Percentiles rank a stretch among this genome's conserved stretches.
These are phyloP conservation scores for Desmophyllum pertusum DNA, from an alignment of 92 coral and sea anemone species.

Conservation along the genomic window DNA sequence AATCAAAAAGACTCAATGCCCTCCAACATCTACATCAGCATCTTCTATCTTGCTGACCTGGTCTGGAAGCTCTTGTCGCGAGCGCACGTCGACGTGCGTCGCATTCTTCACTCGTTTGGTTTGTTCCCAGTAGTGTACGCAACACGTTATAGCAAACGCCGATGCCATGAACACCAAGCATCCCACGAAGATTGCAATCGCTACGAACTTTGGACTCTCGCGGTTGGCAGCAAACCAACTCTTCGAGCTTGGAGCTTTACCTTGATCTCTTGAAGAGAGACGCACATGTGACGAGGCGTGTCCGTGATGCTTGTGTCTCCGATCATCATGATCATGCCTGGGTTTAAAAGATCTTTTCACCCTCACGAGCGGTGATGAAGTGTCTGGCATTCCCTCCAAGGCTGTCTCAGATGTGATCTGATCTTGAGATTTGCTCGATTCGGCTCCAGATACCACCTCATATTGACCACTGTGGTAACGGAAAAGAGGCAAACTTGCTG, in stretches of 20 bases:
- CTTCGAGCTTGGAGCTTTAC: background rate
- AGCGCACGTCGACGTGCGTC: constrained; percentile 18
- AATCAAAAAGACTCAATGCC: background rate
- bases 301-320: background rate
- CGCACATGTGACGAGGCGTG: background rate
- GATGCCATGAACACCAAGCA: constrained; percentile 26
- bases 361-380: background rate
- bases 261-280: constrained; percentile 21
- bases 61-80: constrained; percentile 4
- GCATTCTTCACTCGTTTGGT: constrained; percentile 21
- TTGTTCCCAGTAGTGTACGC: background rate
- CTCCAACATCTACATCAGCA: constrained; percentile 34
- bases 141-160: constrained; percentile 19
- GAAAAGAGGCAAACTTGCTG: constrained; percentile 20
- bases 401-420: background rate
- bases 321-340: background rate
- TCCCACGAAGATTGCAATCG: constrained; percentile 20
- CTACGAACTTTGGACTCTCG: constrained; percentile 2
- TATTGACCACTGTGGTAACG: background rate
- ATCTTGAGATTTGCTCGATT: background rate
- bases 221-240: constrained; percentile 2
- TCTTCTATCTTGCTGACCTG: constrained; percentile 34
- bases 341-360: background rate
- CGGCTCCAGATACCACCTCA: background rate
- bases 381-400: background rate